phyloP scores from a whole-genome alignment of 1,140 invertebrate genomes.

The Drosophila neocordata region DNA sequence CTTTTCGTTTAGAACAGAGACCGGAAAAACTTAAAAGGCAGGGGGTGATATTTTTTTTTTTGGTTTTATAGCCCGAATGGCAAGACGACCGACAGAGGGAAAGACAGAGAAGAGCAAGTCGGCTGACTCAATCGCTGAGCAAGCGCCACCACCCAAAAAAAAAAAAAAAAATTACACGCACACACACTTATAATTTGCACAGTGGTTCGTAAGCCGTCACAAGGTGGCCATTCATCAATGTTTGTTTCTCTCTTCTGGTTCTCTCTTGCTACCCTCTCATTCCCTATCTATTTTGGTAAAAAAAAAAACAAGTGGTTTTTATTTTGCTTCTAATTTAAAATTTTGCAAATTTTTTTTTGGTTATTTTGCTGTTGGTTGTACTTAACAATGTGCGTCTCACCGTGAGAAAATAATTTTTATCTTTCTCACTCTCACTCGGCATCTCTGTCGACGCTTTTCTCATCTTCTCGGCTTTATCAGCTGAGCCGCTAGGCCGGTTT shows the following conservation, averaged over 20 bases:
- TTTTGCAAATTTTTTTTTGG: conserved; percentile 25
- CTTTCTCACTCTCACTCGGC: conserved; percentile 1
- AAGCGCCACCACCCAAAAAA: conserved; percentile 72
- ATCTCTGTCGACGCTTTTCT: background rate
- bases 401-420: conserved; percentile 60
- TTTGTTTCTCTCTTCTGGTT: background rate
- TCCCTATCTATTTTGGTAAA: background rate
- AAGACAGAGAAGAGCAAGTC: conserved; percentile 37
- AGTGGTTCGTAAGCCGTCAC: conserved; percentile 54
- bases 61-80: conserved; percentile 22
- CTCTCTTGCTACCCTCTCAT: background rate
- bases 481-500: conserved; percentile 27
- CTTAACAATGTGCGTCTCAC: conserved; percentile 14
- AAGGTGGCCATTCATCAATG: conserved; percentile 41
- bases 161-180: conserved; percentile 39
- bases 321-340: conserved; percentile 8
- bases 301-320: conserved; percentile 66
- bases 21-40: conserved; percentile 50
- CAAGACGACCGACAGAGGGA: background rate
- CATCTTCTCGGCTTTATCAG: conserved; percentile 15
- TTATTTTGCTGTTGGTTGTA: conserved; percentile 16
- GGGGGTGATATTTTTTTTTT: conserved; percentile 57
- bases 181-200: conserved; percentile 54
- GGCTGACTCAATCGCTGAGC: conserved; percentile 25
- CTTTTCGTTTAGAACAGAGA: conserved; percentile 20